Base-by-base conservation (phyloP, 2,113 vertebrate species). In the Pterocles gutturalis region DNA sequence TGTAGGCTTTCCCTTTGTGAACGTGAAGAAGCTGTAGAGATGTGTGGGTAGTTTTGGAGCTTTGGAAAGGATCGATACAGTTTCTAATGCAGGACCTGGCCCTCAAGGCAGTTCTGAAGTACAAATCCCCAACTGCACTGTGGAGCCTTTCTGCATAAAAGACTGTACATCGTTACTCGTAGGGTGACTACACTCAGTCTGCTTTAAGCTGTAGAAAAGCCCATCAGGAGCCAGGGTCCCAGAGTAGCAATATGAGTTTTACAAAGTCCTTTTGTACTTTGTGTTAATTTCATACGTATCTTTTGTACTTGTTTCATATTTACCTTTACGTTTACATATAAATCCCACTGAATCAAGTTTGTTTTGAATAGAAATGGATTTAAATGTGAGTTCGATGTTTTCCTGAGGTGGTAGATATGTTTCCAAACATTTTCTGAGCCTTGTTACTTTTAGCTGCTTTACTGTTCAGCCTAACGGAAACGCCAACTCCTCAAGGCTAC, bases 11-110 rank as follows among this genome's bases (percentile, higher is more conserved):
- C 60, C 41, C 25, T 81, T 93, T 87, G 58, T 25, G 33, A 86
- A 82, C 6, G 4, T 55, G 87, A 93, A 94, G 91, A 95, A 95
- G 91, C 78, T 83, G 77, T 51, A 69, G 81, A 60, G 84, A 62
- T 0, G 0, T 86, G 45, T 53, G 25, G 43, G 90, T 65, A 75
- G 46, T 33, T 80, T 72, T 86, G n/a, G 54, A 86, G 45, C 38
- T 94, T 91, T 92, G 45, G 65, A 58, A 73, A 70, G 67, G 61
- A 83, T 85, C 61, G 1, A 81, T 78, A 20, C 2, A 28, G 20
- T 60, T 94, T 84, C 80, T 96, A 77, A 79, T 75, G 61, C 31
- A 83, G 84, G 80, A 85, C 65, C 33, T 24, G 49, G 13, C 67
- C 90, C 83, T 94, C 83, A 86, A 87, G 80, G 92, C 86, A 82